Evolutionary conservation across 2,797 vertebrate genomes (phyloP).

Genomic region (Mionectes olivaceus): DNA sequence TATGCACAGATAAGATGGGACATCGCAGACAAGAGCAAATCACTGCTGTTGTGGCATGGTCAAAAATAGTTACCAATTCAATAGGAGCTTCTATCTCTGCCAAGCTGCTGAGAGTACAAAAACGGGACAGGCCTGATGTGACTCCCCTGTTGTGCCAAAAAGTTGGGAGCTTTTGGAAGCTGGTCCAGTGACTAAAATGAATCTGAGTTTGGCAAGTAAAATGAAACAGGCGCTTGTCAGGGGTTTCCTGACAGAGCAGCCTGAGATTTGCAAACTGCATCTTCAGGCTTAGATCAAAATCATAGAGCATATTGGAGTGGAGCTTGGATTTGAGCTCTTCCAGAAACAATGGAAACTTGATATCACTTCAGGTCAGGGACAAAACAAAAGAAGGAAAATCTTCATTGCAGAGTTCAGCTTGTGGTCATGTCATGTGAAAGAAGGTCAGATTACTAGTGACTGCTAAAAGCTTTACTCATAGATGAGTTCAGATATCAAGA

Average conservation of each 20-base stretch:
- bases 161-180: background rate
- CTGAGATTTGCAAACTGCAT: conserved; percentile 29
- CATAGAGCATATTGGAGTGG: conserved; percentile 37
- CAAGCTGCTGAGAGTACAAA: background rate
- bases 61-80: background rate
- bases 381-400: conserved; percentile 48
- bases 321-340: conserved; percentile 61
- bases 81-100: background rate
- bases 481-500: background rate
- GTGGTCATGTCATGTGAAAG: conserved; percentile 59
- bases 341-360: conserved; percentile 72
- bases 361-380: conserved; percentile 63
- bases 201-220: conserved; percentile 19
- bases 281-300: conserved; percentile 66
- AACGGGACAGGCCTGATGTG: background rate
- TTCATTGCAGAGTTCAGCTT: conserved; percentile 56
- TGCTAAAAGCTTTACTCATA: background rate
- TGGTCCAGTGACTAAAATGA: background rate
- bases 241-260: conserved; percentile 35
- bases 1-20: background rate
- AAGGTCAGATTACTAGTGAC: background rate
- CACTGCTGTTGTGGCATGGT: background rate
- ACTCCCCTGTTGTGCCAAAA: background rate
- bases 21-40: background rate
- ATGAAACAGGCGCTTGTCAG: conserved; percentile 30